These are phyloP conservation scores for Tinea semifulvella DNA, from an alignment of 2,888 invertebrate species.

Conservation along the genomic window DNA sequence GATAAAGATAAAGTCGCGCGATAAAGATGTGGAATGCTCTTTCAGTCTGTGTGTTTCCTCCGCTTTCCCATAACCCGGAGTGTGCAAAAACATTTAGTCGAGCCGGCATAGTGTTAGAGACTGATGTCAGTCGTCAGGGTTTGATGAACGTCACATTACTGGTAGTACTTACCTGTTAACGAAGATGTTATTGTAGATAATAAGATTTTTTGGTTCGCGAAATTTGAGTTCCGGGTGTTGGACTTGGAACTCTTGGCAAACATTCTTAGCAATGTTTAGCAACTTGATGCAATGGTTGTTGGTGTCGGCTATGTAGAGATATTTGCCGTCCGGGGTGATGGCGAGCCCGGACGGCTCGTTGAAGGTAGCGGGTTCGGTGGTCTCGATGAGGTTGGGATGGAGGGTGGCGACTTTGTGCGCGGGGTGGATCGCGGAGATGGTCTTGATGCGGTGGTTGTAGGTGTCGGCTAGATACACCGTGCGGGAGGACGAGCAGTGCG, in stretches of 20 bases:
- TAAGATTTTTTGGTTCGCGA: conserved; percentile 49
- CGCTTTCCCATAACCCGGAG: no score
- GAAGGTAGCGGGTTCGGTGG: conserved; percentile 60
- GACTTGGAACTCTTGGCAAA: conserved; percentile 51
- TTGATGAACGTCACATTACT: no score
- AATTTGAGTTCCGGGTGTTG: conserved; percentile 42
- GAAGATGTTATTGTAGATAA: conserved; percentile 53
- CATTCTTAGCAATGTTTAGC: conserved; percentile 62
- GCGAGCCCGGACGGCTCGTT: conserved; percentile 89
- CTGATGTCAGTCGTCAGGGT: no score
- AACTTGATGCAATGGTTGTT: conserved; percentile 85
- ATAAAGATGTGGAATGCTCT: no score
- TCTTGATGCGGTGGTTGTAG: conserved; percentile 92
- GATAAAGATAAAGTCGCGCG: no score
- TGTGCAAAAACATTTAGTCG: no score
- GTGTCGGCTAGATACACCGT: conserved; percentile 85
- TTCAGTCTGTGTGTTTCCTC: conserved; percentile 20
- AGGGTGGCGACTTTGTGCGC: conserved; percentile 70
- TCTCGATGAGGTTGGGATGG: conserved; percentile 58
- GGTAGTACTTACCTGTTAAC: no score
- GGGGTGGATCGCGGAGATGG: conserved; percentile 65
- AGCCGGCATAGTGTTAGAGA: no score
- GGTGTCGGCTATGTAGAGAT: conserved; percentile 86
- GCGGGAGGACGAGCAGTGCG: conserved; percentile 67
- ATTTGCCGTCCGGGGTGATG: conserved; percentile 64